These are phyloP conservation scores for Cantharis rufa DNA, from an alignment of 2,888 invertebrate species.

Conservation along the genomic window DNA sequence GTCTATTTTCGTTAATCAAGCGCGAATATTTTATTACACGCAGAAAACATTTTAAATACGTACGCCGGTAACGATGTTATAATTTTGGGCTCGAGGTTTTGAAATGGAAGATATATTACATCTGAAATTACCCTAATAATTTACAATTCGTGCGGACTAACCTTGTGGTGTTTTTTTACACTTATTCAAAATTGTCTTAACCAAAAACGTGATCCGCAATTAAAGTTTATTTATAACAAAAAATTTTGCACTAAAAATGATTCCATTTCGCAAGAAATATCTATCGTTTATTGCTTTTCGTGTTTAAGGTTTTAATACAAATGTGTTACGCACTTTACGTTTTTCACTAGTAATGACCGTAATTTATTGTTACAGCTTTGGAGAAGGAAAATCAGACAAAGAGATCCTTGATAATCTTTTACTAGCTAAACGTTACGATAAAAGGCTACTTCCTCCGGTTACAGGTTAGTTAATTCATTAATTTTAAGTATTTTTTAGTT, in stretches of 20 bases:
- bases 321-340: not conserved
- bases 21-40: not conserved
- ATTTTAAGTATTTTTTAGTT: not conserved
- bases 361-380: conserved; percentile 69
- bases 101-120: conserved; percentile 5
- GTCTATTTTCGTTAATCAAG: not conserved
- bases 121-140: conserved; percentile 7
- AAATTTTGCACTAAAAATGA: not conserved
- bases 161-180: not conserved
- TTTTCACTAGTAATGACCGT: not conserved
- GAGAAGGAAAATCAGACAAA: conserved; percentile 90
- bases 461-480: conserved; percentile 65
- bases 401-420: conserved; percentile 90
- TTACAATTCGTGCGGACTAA: not conserved
- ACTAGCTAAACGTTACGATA: conserved; percentile 87
- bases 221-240: not conserved
- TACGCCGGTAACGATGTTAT: not conserved
- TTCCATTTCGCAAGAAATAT: not conserved
- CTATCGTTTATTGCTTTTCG: not conserved
- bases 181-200: not conserved
- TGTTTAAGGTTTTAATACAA: not conserved
- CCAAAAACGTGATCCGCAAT: not conserved
- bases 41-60: not conserved
- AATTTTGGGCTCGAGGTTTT: not conserved
- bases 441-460: conserved; percentile 88